phyloP scores from a whole-genome alignment of 2,113 vertebrate genomes.

The Apus apus region DNA sequence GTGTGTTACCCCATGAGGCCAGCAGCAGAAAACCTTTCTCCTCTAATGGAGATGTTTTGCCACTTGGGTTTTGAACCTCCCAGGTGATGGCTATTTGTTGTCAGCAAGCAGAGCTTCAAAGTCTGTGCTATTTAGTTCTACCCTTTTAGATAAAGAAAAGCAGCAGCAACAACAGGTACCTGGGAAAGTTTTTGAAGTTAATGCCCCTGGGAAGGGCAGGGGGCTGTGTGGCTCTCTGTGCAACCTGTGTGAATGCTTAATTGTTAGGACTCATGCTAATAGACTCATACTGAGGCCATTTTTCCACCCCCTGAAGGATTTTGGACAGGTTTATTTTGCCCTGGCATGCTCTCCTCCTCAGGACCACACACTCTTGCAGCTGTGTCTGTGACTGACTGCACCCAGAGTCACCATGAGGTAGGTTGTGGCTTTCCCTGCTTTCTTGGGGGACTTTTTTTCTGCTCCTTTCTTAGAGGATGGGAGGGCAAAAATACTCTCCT shows the following conservation, averaged over 20 bases:
- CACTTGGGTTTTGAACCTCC: not conserved
- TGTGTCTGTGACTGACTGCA: not conserved
- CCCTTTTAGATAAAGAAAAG: not conserved
- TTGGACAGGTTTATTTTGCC: not conserved
- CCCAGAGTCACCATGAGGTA: not conserved
- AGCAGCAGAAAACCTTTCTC: not conserved
- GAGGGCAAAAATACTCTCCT: not conserved
- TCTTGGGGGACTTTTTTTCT: not conserved
- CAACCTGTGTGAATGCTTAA: not conserved
- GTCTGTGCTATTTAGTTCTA: not conserved
- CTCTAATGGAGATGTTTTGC: not conserved
- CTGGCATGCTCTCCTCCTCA: not conserved
- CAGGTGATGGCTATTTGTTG: not conserved
- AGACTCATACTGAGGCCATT: not conserved
- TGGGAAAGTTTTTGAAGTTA: not conserved
- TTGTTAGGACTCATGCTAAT: not conserved
- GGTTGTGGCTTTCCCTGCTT: not conserved
- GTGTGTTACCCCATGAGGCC: not conserved
- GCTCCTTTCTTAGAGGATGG: not conserved
- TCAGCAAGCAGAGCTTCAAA: not conserved
- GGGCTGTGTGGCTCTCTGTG: not conserved
- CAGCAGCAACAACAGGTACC: not conserved
- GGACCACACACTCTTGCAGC: rapidly evolving
- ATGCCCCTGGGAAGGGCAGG: not conserved
- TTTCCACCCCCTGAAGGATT: not conserved